Conservation (phyloP, 1,140 invertebrate genomes). For the Nasonia vitripennis region DNA sequence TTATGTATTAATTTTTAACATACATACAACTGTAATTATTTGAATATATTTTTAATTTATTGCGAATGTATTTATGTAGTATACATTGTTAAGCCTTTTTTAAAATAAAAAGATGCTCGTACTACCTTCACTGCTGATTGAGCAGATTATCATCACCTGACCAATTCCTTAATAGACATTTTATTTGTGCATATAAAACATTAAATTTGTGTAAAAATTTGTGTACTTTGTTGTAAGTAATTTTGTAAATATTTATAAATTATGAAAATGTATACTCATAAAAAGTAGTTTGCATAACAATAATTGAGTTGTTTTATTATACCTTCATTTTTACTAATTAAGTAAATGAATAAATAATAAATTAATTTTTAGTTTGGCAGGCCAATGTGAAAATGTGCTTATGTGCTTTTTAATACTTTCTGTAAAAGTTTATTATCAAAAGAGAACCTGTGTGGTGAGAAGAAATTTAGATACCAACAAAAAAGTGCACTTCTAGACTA, state of each 20-base stretch:
- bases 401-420: too few relatives aligned
- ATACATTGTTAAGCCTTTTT: constrained; percentile 10
- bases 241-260: constrained; percentile 46
- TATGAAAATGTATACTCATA: constrained; percentile 27
- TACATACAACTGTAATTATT: background rate
- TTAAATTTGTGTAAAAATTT: constrained; percentile 28
- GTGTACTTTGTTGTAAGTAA: constrained; percentile 36
- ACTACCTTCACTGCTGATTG: constrained; percentile 35
- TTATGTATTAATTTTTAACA: background rate
- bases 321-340: background rate
- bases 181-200: constrained; percentile 2
- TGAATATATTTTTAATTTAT: constrained; percentile 23
- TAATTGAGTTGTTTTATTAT: constrained; percentile 13
- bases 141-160: constrained; percentile 2
- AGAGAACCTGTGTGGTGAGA: too few relatives aligned
- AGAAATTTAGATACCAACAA: too few relatives aligned
- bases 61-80: constrained; percentile 23
- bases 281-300: constrained; percentile 14
- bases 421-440: too few relatives aligned
- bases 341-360: too few relatives aligned
- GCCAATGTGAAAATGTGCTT: too few relatives aligned
- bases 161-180: background rate
- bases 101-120: constrained; percentile 22
- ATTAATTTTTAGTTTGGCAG: too few relatives aligned
- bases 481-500: too few relatives aligned